Conservation (phyloP, 2,888 invertebrate genomes). For the Ormyrus nitidulus region DNA sequence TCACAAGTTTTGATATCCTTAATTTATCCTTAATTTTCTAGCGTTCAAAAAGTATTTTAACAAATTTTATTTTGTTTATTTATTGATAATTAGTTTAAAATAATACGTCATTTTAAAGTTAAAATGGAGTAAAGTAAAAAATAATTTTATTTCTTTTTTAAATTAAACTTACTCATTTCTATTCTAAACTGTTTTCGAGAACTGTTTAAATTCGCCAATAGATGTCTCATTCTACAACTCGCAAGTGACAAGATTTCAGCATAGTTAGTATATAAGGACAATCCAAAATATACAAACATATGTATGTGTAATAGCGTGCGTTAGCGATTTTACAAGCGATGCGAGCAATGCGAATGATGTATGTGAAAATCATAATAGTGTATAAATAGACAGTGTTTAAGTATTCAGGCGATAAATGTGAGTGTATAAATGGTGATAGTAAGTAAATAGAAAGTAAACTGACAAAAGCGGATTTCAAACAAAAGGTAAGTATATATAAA, state of each 20-base stretch:
- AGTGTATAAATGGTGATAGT: not conserved
- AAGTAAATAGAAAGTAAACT: not conserved
- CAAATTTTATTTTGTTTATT: not conserved
- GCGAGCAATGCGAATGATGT: not conserved
- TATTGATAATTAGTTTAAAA: not conserved
- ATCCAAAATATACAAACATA: not conserved
- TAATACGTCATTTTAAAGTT: not conserved
- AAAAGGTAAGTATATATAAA: slow-evolving; percentile 3
- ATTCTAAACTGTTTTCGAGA: not conserved
- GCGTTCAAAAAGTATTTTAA: not conserved
- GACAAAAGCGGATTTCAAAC: not conserved
- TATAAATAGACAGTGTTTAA: not conserved
- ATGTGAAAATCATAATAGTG: not conserved
- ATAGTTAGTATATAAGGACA: slow-evolving; percentile 13
- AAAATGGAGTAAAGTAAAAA: not conserved
- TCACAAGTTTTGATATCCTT: not conserved
- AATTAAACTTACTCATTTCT: too few species aligned
- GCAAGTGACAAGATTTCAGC: not conserved
- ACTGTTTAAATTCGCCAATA: not conserved
- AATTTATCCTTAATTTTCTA: not conserved
- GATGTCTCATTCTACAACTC: not conserved
- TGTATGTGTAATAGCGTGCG: not conserved
- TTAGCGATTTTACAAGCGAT: not conserved
- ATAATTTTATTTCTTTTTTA: not conserved
- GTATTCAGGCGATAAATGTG: not conserved